These are phyloP conservation scores for Athalia rosae DNA, from an alignment of 2,888 invertebrate genomes.

Conservation along the genomic window DNA sequence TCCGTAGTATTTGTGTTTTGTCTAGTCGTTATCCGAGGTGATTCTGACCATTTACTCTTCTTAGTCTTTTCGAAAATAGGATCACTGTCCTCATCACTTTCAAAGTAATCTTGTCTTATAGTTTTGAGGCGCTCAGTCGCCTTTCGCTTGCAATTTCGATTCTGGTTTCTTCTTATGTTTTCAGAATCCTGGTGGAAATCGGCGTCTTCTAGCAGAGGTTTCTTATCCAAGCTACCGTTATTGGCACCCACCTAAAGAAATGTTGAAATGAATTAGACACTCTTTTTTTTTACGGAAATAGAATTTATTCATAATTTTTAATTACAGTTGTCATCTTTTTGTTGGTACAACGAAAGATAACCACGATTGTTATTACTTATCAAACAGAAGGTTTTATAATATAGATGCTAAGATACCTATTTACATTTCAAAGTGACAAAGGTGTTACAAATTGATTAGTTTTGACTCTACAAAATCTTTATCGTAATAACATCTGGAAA, in stretches of 20 bases:
- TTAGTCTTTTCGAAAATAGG: constrained; percentile 10
- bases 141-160: constrained; percentile 38
- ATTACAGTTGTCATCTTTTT: constrained; percentile 20
- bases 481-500: no score
- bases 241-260: constrained; percentile 62
- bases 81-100: background rate
- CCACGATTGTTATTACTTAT: constrained; percentile 7
- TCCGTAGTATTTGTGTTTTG: background rate
- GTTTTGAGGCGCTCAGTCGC: constrained; percentile 11
- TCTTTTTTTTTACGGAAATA: constrained; percentile 45
- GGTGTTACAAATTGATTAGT: background rate
- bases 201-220: constrained; percentile 47
- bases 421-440: constrained; percentile 15
- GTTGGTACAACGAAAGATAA: constrained; percentile 14
- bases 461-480: no score
- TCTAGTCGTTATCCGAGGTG: background rate
- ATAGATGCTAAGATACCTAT: constrained; percentile 35
- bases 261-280: constrained; percentile 59
- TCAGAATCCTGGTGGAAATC: background rate
- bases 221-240: constrained; percentile 58
- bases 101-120: background rate
- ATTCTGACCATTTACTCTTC: constrained; percentile 1
- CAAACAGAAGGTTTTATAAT: constrained; percentile 5
- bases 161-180: background rate
- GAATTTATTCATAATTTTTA: constrained; percentile 41